Percentiles rank a stretch among this genome's conserved stretches.
These are phyloP conservation scores for Pedionomus torquatus DNA, from an alignment of 2,113 vertebrate species.

Conservation along the genomic window DNA sequence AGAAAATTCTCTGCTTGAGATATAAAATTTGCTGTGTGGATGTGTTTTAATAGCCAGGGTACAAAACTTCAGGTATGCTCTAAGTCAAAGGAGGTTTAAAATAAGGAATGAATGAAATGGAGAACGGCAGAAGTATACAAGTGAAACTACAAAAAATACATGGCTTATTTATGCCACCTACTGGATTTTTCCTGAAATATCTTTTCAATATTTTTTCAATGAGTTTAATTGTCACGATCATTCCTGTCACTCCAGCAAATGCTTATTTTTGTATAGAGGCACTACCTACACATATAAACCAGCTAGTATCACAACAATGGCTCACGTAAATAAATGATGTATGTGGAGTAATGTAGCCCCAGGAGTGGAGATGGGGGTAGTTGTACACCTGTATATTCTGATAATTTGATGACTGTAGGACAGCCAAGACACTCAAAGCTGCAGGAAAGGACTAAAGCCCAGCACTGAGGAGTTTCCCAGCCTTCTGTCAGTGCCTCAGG, in stretches of 20 bases:
- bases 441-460: background rate
- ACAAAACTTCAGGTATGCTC: background rate
- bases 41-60: background rate
- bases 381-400: background rate
- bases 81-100: background rate
- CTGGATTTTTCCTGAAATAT: conserved; percentile 58
- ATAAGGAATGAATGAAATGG: background rate
- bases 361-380: background rate
- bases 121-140: rapidly evolving
- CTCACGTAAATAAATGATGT: rapidly evolving
- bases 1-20: background rate
- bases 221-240: rapidly evolving
- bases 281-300: too few species aligned
- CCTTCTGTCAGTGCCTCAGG: background rate
- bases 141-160: background rate
- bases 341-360: background rate
- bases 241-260: background rate
- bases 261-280: rapidly evolving
- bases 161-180: conserved; percentile 62
- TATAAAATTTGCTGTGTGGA: background rate
- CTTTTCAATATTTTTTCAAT: background rate
- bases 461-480: background rate
- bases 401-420: background rate
- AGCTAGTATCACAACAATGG: background rate
- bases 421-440: background rate